Evolutionary conservation across 2,888 invertebrate genomes (phyloP), one percentile per base, ranked within the genome.

Genomic region (Sicus ferrugineus): DNA sequence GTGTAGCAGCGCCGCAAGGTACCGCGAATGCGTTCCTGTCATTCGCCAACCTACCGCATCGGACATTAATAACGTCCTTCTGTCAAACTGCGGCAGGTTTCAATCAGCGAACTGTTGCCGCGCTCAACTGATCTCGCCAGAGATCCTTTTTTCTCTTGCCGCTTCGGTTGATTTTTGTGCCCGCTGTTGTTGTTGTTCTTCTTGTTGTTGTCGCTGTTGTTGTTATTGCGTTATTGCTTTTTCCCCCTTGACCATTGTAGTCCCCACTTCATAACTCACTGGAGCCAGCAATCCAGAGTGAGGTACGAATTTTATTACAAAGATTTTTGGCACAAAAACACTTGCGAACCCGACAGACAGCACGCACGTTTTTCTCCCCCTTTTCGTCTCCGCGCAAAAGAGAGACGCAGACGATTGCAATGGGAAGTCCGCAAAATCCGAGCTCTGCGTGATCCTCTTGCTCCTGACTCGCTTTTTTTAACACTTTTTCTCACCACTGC

Each of bases 71-170:
- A 78, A 77, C 75, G 75, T 73, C 75, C 70, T 68, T 73, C 74
- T 77, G 77, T 76, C 79, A 80, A 79, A 77, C 78, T 75, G 78
- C 78, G 81, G 82, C 80, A 77, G 80, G 78, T 80, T 81, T 82
- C 80, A 80, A 82, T 82, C 82, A 81, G 72, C 28, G 58, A 67
- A 59, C 31, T 48, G 58, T 67, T 58, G 67, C 58, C n/a, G 19
- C 14, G 14, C 28, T 67, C 67, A 48, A 59, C 38, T 61, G 61
- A 61, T 61, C 61, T 19, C 21, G 42, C 14, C 19, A 42, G 61
- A 34, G 31, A 46, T 54, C 56, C 21, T 38, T 30, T n/a, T 42
- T 46, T 31, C 30, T 38, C 11, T 61, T 56, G 31, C 46, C 63
- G 61, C 34, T 71, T 42, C 19, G 31, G 38, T 62, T 50, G 54